These are phyloP conservation scores for Trilocha varians DNA, from an alignment of 2,888 invertebrate species.

Conservation along the genomic window DNA sequence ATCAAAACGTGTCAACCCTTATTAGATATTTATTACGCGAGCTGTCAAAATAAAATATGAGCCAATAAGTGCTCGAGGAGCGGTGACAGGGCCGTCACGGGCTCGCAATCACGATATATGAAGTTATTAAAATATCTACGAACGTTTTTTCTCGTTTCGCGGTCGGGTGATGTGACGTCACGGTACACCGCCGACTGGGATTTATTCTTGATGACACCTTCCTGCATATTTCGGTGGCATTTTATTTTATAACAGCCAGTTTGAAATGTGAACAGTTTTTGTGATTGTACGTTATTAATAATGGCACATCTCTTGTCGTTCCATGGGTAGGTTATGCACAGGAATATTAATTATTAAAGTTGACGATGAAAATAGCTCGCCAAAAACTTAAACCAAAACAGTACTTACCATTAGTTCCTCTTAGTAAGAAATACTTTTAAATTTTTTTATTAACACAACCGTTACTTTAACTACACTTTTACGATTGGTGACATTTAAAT, in stretches of 20 bases:
- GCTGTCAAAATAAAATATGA: conserved; percentile 70
- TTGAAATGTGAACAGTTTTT: no score
- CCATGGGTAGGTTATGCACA: no score
- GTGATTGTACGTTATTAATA: no score
- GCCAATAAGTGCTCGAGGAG: conserved; percentile 54
- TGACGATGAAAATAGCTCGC: no score
- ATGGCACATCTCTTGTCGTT: no score
- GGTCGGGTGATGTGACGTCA: conserved; percentile 45
- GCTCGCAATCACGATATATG: conserved; percentile 56
- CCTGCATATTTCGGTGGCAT: conserved; percentile 25
- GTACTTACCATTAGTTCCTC: no score
- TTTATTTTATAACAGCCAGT: neutral
- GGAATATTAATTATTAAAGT: no score
- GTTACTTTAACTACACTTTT: neutral
- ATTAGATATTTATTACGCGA: conserved; percentile 36
- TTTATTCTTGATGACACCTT: conserved; percentile 26
- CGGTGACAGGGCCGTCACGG: conserved; percentile 64
- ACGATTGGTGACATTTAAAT: conserved; percentile 8
- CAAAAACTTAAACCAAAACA: no score
- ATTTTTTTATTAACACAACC: neutral
- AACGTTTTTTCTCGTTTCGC: conserved; percentile 56
- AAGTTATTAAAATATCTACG: conserved; percentile 67
- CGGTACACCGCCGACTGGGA: conserved; percentile 31
- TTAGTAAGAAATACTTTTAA: no score
- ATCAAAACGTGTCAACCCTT: conserved; percentile 24